Base-by-base conservation (phyloP, 2,888 invertebrate genomes). In the Melieria omissa region DNA sequence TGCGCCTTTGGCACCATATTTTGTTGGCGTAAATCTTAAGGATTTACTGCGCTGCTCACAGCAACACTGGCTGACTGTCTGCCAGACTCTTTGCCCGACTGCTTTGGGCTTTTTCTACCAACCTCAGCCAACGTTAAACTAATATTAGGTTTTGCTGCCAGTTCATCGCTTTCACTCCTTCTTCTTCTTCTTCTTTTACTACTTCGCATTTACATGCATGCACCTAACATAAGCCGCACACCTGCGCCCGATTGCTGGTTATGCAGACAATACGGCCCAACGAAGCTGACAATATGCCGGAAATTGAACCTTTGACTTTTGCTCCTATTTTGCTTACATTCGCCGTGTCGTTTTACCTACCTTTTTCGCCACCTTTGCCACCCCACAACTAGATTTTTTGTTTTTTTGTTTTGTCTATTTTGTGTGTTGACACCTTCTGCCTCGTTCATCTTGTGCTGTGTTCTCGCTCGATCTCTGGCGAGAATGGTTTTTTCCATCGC, bases 231-330 rank as follows among this genome's bases (percentile, higher is more conserved):
- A 29, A 29, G 1, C 29, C 29, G 29, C 29, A 29, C 29, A 29
- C 29, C 29, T 29, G 29, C 2, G 29, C 29, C 29, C 29, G 29
- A 29, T 3, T 29, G 29, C 29, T 29, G 29, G 29, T 29, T 29
- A 29, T 29, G 29, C 29, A 29, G 29, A 29, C 29, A 29, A 29
- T 29, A 29, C 29, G 29, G 29, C 29, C 29, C 29, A 29, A 29
- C 2, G 6, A 54, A 4, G 7, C 69, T 63, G 69, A 62, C 69
- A 69, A 64, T 70, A 66, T 44, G 57, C n/a, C 57, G 72, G 62
- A 72, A 72, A 72, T 72, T 72, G 72, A 64, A 67, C 67, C 57
- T 64, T 64, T 63, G 62, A 63, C 64, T 64, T 63, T 57, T 49
- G 14, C 67, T 72, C 14, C 60, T 47, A 55, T 71, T 66, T 63